phyloP scores from a whole-genome alignment of 2,113 vertebrate species.

The Poicephalus meyeri region DNA sequence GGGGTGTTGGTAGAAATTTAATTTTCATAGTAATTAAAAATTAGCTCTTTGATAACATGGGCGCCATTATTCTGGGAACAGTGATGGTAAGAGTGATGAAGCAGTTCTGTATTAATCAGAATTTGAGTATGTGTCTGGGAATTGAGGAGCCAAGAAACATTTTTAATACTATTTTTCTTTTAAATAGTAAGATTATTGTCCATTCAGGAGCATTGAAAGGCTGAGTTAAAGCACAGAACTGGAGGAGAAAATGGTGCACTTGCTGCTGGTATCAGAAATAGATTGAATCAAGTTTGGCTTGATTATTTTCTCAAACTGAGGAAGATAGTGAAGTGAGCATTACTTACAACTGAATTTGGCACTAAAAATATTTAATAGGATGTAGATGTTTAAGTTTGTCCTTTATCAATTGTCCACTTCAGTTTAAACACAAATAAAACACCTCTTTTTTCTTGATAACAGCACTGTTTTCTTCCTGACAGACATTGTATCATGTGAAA shows the following conservation, averaged over 20 bases:
- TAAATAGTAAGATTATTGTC: neutral
- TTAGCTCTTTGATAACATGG: neutral
- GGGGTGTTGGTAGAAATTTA: neutral
- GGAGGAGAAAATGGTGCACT: neutral
- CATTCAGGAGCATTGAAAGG: neutral
- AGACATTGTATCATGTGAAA: constrained; percentile 90
- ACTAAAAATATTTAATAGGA: neutral
- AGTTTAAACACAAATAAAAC: neutral
- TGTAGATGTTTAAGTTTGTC: neutral
- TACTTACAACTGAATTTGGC: neutral
- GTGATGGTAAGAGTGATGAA: neutral
- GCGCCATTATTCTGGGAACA: neutral
- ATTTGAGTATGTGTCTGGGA: neutral
- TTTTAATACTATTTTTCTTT: neutral
- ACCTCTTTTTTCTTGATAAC: neutral
- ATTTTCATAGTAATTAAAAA: neutral
- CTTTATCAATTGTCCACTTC: neutral
- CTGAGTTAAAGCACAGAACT: neutral
- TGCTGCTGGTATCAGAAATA: neutral
- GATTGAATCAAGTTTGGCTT: neutral
- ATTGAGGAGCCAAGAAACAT: neutral
- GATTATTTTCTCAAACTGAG: neutral
- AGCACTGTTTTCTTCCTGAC: constrained; percentile 17
- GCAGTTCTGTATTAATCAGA: neutral
- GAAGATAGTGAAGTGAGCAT: neutral